Base-by-base conservation (phyloP, 2,888 invertebrate species). In the Ormia ochracea region DNA sequence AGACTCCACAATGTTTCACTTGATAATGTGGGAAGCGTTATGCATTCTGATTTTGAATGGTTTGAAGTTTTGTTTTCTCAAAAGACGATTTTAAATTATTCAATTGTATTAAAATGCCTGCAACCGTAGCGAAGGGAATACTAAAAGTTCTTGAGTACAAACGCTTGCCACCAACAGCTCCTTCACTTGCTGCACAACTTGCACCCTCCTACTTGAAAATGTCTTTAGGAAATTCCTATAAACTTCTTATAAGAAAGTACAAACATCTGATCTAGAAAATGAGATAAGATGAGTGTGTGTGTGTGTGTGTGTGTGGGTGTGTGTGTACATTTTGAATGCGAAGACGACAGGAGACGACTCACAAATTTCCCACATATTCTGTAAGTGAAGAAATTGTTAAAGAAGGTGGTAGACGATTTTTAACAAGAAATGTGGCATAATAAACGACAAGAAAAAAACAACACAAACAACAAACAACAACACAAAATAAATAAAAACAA, bases 11-110 rank as follows among this genome's bases (percentile, higher is more conserved):
- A 12, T 63, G 41, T n/a, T 50, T 28, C 12, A 31, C 9, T 21
- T n/a, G 23, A 26, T n/a, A 80, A 56, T 76, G 76, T 72, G 76
- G 76, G 80, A 80, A 80, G 28, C 63, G 70, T 76, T 80, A 80
- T 80, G 80, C 80, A 76, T 19, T 76, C 38, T 76, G 75, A 72
- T 80, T 76, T 78, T 72, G 14, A 63, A 63, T 66, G 65, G 45
- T 31, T 74, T 48, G 14, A 19, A n/a, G 14, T 61, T 69, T 14
- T 26, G 14, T 72, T 17, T 52, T 45, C 50, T 38, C 33, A 56
- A 74, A 61, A n/a, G 33, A 43, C 45, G 41, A 59, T 59, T 66
- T 59, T 38, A 72, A 72, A 76, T 61, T 31, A 61, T 69, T 41
- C 41, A 69, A 78, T 65, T 78, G 52, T 43, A 58, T 50, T n/a